Percentiles rank a stretch among this genome's conserved stretches.
phyloP scores from a whole-genome alignment of 2,797 vertebrate genomes.

The Galaxias olidus region DNA sequence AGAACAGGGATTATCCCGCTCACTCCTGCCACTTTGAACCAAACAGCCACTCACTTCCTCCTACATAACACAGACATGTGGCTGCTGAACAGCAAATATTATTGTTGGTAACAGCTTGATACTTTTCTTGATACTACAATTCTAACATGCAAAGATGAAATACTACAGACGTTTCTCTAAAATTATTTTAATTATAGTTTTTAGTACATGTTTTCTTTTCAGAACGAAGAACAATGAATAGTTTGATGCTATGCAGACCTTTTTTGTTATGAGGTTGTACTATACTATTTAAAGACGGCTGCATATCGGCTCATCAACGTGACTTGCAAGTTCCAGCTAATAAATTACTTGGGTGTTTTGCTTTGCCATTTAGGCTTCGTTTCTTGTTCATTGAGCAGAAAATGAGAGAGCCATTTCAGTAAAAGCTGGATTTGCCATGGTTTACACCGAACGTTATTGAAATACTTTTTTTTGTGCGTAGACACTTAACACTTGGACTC shows the following conservation, averaged over 20 bases:
- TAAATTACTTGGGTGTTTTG: conserved; percentile 62
- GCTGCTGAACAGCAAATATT: too few relatives aligned
- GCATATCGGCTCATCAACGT: conserved; percentile 64
- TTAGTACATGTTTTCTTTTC: conserved; percentile 16
- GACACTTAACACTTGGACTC: conserved; percentile 45
- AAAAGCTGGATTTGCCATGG: conserved; percentile 53
- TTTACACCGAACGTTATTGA: conserved; percentile 59
- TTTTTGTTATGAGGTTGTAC: conserved; percentile 59
- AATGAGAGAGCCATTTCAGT: conserved; percentile 63
- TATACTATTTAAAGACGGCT: conserved; percentile 59
- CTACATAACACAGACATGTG: conserved; percentile 35
- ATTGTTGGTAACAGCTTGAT: too few relatives aligned
- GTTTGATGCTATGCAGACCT: conserved; percentile 45
- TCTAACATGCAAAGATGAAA: too few relatives aligned
- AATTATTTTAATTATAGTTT: too few relatives aligned
- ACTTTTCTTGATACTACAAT: too few relatives aligned
- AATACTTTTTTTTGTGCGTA: conserved; percentile 53
- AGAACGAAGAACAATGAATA: conserved; percentile 50
- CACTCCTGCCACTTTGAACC: conserved; percentile 63
- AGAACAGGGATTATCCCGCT: conserved; percentile 71
- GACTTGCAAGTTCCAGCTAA: conserved; percentile 49
- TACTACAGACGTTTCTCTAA: too few relatives aligned
- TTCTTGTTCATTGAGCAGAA: conserved; percentile 68
- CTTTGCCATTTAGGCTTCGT: conserved; percentile 47
- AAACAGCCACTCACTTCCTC: conserved; percentile 54